Base-by-base conservation (phyloP, 2,797 vertebrate genomes). In the Tolypeutes matacus region DNA sequence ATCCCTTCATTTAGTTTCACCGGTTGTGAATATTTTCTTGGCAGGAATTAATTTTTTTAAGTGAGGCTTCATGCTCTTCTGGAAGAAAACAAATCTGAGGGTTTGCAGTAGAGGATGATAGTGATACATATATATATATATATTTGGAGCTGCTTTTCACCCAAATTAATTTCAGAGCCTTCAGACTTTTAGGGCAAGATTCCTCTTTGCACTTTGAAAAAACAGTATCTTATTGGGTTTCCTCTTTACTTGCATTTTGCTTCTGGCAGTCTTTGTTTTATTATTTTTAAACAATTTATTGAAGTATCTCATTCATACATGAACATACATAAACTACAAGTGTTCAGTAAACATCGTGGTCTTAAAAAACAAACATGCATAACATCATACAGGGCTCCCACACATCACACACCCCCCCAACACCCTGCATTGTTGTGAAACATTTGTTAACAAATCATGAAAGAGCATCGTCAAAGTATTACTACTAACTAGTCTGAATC, bases 161-260 rank as follows among this genome's bases (percentile, higher is more conserved):
- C 77, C 25, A 46, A 21, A 14, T 34, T 39, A 1, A 0, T 13
- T 21, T 42, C 36, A 15, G 53, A 69, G 90, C 15, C 51, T 53
- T 29, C 12, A 31, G 6, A 21, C 6, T 13, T 18, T 12, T 60
- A 84, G 76, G 34, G 31, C 11, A 0, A 0, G 3, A 25, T 0
- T 7, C 25, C 7, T 31, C 29, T 73, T 36, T 15, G 5, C 4
- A 1, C 17, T 18, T n/a, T 7, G 51, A 77, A 21, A 21, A 56
- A 60, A 21, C 1, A 5, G 29, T 34, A 23, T 7, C 81, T 76
- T 36, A 46, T 46, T 15, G 70, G 14, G 34, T 70, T 27, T 88
- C 27, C 29, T 81, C 29, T 64, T 46, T 13, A 1, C 29, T 78
- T 60, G 29, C 2, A 0, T 77, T 64, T 65, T 81, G 65, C 10